These are phyloP conservation scores for Heliconius ismenius DNA, from an alignment of 2,888 invertebrate species.

Conservation along the genomic window DNA sequence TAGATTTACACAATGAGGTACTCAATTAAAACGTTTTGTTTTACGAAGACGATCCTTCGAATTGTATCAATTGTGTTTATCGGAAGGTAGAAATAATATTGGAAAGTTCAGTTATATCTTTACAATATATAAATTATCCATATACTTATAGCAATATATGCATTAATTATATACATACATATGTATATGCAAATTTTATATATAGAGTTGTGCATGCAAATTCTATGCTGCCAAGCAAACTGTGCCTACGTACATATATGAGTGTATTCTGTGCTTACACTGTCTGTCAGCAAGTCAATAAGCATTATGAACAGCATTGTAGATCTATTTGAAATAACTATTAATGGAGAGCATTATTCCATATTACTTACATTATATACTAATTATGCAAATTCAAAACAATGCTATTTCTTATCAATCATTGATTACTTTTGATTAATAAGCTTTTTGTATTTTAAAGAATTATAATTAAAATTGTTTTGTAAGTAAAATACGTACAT, in stretches of 20 bases:
- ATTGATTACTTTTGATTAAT: not conserved
- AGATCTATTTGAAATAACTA: conserved; percentile 1
- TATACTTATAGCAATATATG: not conserved
- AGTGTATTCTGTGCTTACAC: not conserved
- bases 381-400: too few relatives aligned
- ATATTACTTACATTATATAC: too few relatives aligned
- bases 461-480: not conserved
- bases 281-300: conserved; percentile 14
- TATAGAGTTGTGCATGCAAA: not conserved
- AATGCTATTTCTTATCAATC: not conserved
- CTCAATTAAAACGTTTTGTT: conserved; percentile 21
- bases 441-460: not conserved
- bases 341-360: not conserved
- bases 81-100: not conserved
- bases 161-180: not conserved
- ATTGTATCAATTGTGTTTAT: not conserved
- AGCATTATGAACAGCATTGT: conserved; percentile 4
- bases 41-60: not conserved
- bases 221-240: not conserved
- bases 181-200: conserved; percentile 1
- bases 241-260: not conserved
- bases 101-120: too few relatives aligned
- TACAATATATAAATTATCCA: too few relatives aligned
- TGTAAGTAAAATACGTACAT: too few relatives aligned
- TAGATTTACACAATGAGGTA: conserved; percentile 15